A percentile compares a stretch with the other conserved stretches of the same genome.
Evolutionary conservation across 2,888 invertebrate genomes (phyloP).

Genomic region (Prenolepis imparis): DNA sequence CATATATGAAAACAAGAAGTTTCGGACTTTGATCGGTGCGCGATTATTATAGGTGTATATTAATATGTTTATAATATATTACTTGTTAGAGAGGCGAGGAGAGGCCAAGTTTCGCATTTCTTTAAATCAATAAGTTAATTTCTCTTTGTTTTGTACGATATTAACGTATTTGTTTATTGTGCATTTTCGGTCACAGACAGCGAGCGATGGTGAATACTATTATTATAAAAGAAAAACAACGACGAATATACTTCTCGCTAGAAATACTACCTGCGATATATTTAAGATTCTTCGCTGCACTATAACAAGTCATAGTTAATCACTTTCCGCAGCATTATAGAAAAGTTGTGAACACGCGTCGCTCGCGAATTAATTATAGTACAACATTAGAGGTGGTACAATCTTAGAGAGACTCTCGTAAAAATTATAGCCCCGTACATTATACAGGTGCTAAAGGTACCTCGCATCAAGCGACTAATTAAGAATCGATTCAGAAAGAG

Average conservation of each 20-base stretch:
- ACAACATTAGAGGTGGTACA: conserved; percentile 27
- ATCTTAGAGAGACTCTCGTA: conserved; percentile 36
- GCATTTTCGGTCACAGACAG: background rate
- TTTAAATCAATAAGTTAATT: conserved; percentile 14
- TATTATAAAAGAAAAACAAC: conserved; percentile 21
- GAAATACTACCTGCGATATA: background rate
- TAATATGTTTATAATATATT: conserved; percentile 32
- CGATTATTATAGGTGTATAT: conserved; percentile 34
- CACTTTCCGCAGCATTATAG: background rate
- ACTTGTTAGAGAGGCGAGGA: conserved; percentile 23
- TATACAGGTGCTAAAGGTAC: conserved; percentile 13
- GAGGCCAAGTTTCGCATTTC: conserved; percentile 18
- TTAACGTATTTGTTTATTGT: conserved; percentile 6
- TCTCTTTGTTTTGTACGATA: conserved; percentile 28
- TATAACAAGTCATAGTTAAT: conserved; percentile 29
- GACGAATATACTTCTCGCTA: conserved; percentile 37
- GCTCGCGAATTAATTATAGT: conserved; percentile 50
- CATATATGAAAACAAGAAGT: background rate
- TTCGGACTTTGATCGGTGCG: conserved; percentile 23
- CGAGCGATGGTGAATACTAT: background rate
- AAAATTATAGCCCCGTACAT: background rate
- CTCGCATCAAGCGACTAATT: conserved; percentile 28
- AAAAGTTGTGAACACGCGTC: background rate
- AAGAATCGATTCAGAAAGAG: background rate
- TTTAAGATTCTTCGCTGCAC: conserved; percentile 24